A percentile compares a stretch with the other conserved stretches of the same genome.
Conservation (phyloP, 2,797 vertebrate species). For the Myotis findleyi region DNA sequence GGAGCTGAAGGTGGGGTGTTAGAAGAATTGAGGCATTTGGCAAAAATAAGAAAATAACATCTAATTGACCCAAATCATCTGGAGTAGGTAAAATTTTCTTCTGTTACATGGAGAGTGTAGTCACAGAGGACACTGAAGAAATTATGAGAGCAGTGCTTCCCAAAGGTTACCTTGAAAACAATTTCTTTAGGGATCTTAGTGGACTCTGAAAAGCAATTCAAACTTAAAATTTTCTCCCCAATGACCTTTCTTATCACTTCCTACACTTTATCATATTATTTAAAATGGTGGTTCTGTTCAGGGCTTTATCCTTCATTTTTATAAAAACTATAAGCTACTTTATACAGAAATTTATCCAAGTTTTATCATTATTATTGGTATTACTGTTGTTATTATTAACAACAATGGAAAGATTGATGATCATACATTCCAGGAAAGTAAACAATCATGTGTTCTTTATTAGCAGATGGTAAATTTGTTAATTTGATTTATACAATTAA, state of each 20-base stretch:
- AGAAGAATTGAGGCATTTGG: constrained; percentile 52
- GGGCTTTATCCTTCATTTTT: neutral
- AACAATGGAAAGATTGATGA: neutral
- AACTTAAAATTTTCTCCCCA: constrained; percentile 37
- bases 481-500: neutral
- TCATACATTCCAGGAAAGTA: neutral
- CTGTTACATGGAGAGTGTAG: neutral
- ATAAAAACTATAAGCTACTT: neutral
- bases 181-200: constrained; percentile 56
- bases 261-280: constrained; percentile 30
- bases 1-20: neutral
- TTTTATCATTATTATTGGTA: neutral
- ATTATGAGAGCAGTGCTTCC: constrained; percentile 38
- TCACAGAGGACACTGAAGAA: constrained; percentile 50
- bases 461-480: neutral
- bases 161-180: constrained; percentile 60
- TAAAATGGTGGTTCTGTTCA: constrained; percentile 6
- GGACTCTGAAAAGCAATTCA: constrained; percentile 47
- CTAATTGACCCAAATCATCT: constrained; percentile 69
- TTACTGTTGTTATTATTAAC: neutral
- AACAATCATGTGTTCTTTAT: neutral
- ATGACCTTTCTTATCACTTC: constrained; percentile 24
- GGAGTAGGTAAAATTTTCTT: constrained; percentile 52
- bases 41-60: constrained; percentile 73
- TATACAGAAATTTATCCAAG: neutral